Evolutionary conservation across 1,140 invertebrate genomes (phyloP).

Genomic region (Marisa cornuarietis): DNA sequence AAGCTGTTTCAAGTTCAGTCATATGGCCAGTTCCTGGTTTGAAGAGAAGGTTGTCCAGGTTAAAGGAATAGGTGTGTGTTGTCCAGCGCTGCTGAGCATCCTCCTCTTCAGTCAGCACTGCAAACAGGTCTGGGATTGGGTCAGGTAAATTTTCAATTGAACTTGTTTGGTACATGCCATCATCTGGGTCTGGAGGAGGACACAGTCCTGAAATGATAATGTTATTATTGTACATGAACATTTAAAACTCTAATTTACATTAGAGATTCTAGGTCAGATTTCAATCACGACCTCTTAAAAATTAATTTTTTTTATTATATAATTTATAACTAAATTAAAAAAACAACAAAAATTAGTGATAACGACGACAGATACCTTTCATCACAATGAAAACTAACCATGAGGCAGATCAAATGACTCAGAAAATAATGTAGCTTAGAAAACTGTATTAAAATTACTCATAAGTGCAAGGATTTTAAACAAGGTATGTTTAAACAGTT

Average conservation of each 20-base stretch:
- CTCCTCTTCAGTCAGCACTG: slow-evolving; percentile 83
- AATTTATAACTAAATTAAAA: neutral
- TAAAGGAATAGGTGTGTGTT: slow-evolving; percentile 43
- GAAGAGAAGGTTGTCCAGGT: slow-evolving; percentile 36
- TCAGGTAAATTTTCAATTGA: slow-evolving; percentile 87
- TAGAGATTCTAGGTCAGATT: neutral
- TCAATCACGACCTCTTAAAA: neutral
- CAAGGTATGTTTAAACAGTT: too few species aligned
- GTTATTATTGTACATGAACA: neutral
- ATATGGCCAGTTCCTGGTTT: slow-evolving; percentile 54
- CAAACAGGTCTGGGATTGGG: slow-evolving; percentile 84
- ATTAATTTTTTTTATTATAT: too few species aligned
- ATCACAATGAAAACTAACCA: too few species aligned
- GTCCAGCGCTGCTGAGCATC: slow-evolving; percentile 46
- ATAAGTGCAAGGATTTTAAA: too few species aligned
- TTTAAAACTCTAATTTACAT: neutral
- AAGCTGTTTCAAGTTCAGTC: neutral
- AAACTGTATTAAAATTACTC: too few species aligned
- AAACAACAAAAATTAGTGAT: neutral
- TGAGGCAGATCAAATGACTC: too few species aligned
- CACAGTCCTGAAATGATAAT: slow-evolving; percentile 75
- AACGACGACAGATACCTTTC: neutral
- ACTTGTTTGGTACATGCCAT: slow-evolving; percentile 77
- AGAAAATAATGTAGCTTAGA: too few species aligned
- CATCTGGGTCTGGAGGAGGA: slow-evolving; percentile 77